A percentile compares a stretch with the other conserved stretches of the same genome.
Conservation (phyloP, 2,888 invertebrate genomes). For the Drosophila melanosoma region DNA sequence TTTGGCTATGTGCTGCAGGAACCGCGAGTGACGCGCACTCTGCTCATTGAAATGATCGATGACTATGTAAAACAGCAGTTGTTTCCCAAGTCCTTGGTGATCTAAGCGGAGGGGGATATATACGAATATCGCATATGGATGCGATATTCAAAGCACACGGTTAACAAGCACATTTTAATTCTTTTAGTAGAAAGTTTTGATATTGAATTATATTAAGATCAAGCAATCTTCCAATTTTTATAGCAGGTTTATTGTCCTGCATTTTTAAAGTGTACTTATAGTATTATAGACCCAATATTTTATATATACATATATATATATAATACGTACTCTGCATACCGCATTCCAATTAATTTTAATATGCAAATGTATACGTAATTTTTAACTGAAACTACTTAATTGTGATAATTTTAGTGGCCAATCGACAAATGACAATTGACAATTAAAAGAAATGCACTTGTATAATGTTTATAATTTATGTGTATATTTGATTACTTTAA, state of each 20-base stretch:
- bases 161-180: constrained; percentile 62
- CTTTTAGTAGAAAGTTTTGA: constrained; percentile 54
- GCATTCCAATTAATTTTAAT: constrained; percentile 64
- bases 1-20: constrained; percentile 87
- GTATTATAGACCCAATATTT: constrained; percentile 73
- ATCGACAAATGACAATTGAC: constrained; percentile 49
- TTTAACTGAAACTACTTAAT: constrained; percentile 58
- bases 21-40: constrained; percentile 88
- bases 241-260: constrained; percentile 44
- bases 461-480: constrained; percentile 59
- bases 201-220: constrained; percentile 32
- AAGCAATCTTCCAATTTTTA: constrained; percentile 60
- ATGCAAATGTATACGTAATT: constrained; percentile 53
- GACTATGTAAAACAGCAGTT: constrained; percentile 93
- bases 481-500: constrained; percentile 73
- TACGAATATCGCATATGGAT: neutral
- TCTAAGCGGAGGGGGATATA: constrained; percentile 84
- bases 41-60: constrained; percentile 90
- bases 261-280: constrained; percentile 83
- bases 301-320: constrained; percentile 36
- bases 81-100: constrained; percentile 90
- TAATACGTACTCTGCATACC: constrained; percentile 26
- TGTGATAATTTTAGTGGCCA: constrained; percentile 75
- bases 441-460: constrained; percentile 61
- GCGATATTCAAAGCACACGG: constrained; percentile 55